These are phyloP conservation scores for Plotosus lineatus DNA, from an alignment of 2,113 vertebrate genomes.

Conservation along the genomic window DNA sequence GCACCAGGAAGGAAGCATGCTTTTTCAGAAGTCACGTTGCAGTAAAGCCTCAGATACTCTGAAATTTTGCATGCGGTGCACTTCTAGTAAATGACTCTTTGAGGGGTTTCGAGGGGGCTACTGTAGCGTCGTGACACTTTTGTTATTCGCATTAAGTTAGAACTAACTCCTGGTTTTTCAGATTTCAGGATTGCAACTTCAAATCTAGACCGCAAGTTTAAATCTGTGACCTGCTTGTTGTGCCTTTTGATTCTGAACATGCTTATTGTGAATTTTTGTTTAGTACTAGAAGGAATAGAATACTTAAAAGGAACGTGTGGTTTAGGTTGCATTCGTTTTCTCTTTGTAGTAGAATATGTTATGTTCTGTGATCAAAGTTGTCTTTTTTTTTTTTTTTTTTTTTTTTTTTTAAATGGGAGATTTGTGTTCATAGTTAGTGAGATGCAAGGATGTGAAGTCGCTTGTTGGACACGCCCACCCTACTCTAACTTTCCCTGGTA, in stretches of 20 bases:
- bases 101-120: slow-evolving; percentile 30
- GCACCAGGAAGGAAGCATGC: slow-evolving; percentile 69
- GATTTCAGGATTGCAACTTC: background rate
- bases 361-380: too few species aligned
- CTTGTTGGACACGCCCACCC: slow-evolving; percentile 45
- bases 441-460: slow-evolving; percentile 31
- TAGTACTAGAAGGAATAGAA: background rate
- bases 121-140: background rate
- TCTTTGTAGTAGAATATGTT: too few species aligned
- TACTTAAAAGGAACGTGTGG: background rate
- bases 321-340: background rate
- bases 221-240: slow-evolving; percentile 1
- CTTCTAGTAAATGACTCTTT: slow-evolving; percentile 40
- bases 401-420: slow-evolving; percentile 23
- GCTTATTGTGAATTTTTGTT: background rate
- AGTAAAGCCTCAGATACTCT: slow-evolving; percentile 19
- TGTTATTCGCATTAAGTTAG: background rate
- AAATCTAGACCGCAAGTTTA: background rate
- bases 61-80: slow-evolving; percentile 23
- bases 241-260: background rate
- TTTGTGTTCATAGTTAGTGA: background rate
- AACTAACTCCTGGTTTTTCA: background rate
- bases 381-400: background rate
- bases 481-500: slow-evolving; percentile 57
- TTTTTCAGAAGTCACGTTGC: slow-evolving; percentile 55